Evolutionary conservation across 2,888 invertebrate species (phyloP), one percentile per base, ranked within the genome.

Genomic region (Lottia scabra): DNA sequence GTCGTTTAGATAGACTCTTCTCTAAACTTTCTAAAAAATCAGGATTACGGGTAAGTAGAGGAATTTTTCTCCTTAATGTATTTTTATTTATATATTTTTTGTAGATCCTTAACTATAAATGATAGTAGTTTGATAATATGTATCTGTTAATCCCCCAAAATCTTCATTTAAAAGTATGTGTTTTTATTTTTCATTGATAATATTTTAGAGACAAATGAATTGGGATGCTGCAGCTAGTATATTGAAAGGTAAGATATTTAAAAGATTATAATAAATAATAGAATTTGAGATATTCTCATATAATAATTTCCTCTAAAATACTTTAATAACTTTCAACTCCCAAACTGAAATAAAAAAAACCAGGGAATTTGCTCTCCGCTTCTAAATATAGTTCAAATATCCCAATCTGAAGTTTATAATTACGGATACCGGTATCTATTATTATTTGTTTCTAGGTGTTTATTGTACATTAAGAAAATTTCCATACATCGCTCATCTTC

Each of bases 201-300:
- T 70, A 65, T 80, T 87, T 63, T 89, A 96, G 94, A 92, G 97
- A 83, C 96, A 97, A 80, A 96, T 96, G 0, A 98, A 99, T 87
- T 99, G 99, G 99, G 96, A 96, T 86, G 97, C 99, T 0, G 97
- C 99, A 0, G 96, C 97, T 65, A 95, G 95, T 26, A 91, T 99
- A 67, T 91, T 99, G 1, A 96, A 96, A 91, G 99, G 91, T 82
- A 75, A 73, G 43, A 27, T 19, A 30, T 30, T 30, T 30, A n/a
- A n/a, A n/a, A n/a, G n/a, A n/a, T n/a, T n/a, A n/a, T n/a, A n/a
- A n/a, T n/a, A n/a, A n/a, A n/a, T n/a, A n/a, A n/a, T n/a, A n/a
- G n/a, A n/a, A n/a, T n/a, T n/a, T n/a, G n/a, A n/a, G n/a, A n/a
- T n/a, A n/a, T n/a, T n/a, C n/a, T n/a, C n/a, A 48, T 66, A 15